A percentile compares a stretch with the other conserved stretches of the same genome.
These are phyloP conservation scores for Diphyllodes magnificus DNA, from an alignment of 2,113 vertebrate genomes.

Conservation along the genomic window DNA sequence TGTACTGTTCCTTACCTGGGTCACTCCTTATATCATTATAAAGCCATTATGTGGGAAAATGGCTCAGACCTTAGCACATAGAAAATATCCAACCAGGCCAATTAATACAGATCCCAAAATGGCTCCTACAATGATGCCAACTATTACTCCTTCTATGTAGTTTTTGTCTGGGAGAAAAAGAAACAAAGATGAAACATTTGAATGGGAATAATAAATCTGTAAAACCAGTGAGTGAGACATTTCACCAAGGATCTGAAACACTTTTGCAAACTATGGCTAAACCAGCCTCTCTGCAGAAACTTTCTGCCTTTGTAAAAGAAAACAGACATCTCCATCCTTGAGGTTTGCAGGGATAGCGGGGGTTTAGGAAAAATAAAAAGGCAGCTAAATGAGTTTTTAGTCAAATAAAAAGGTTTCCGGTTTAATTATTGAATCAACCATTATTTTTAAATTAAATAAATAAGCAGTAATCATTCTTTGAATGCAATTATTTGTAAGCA, in stretches of 20 bases:
- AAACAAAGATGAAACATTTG: not conserved
- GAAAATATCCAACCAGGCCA: conserved; percentile 69
- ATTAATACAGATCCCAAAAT: conserved; percentile 68
- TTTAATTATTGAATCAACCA: not conserved
- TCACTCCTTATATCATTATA: conserved; percentile 79
- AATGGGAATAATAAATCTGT: not conserved
- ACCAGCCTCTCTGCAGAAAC: not conserved
- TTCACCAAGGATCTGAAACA: not conserved
- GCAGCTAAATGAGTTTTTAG: not conserved
- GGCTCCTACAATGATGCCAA: conserved; percentile 69
- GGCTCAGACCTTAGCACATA: conserved; percentile 66
- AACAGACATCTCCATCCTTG: not conserved
- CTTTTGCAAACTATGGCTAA: not conserved
- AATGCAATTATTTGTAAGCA: not conserved
- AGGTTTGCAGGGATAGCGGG: not conserved
- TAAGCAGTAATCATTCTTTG: not conserved
- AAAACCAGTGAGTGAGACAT: not conserved
- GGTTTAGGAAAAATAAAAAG: not conserved
- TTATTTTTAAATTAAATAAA: not conserved
- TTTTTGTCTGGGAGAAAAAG: conserved; percentile 26
- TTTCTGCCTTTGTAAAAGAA: not conserved
- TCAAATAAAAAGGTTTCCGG: not conserved
- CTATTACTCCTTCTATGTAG: conserved; percentile 47
- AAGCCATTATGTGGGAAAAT: conserved; percentile 83
- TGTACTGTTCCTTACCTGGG: conserved; percentile 73